A percentile compares a stretch with the other conserved stretches of the same genome.
Conservation (phyloP, 1,140 invertebrate genomes). For the Caenorhabditis inopinata region DNA sequence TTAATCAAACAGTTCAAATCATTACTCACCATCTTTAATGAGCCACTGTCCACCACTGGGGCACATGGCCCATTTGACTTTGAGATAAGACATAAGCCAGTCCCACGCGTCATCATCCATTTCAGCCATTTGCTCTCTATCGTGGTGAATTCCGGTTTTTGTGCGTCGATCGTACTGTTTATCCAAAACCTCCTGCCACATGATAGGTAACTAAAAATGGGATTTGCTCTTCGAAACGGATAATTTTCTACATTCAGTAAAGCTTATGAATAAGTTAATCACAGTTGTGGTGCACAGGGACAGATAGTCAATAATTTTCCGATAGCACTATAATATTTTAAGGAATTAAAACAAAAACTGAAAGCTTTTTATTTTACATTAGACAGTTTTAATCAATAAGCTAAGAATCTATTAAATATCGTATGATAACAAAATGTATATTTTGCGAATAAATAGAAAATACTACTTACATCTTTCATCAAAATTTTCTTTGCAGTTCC, state of each 20-base stretch:
- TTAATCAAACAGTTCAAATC: too few relatives aligned
- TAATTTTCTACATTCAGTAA: too few relatives aligned
- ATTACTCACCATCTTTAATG: not conserved
- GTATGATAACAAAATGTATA: too few relatives aligned
- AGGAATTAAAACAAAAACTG: too few relatives aligned
- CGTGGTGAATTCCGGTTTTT: not conserved
- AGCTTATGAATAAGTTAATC: too few relatives aligned
- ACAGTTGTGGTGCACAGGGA: too few relatives aligned
- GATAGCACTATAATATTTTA: too few relatives aligned
- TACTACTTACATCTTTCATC: not conserved
- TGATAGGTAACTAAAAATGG: not conserved
- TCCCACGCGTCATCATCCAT: slow-evolving; percentile 11
- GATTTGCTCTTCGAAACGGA: too few relatives aligned
- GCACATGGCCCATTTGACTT: not conserved
- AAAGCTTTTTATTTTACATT: too few relatives aligned
- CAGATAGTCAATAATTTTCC: too few relatives aligned
- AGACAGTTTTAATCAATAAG: too few relatives aligned
- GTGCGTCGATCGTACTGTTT: not conserved
- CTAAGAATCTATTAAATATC: too few relatives aligned
- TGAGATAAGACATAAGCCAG: not conserved
- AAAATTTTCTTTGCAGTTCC: not conserved
- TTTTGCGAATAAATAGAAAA: not conserved
- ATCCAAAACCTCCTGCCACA: not conserved
- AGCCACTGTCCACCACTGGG: not conserved
- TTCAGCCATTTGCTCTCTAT: not conserved